Conservation (phyloP, 2,888 invertebrate species). For the Leptinotarsa haldemani region DNA sequence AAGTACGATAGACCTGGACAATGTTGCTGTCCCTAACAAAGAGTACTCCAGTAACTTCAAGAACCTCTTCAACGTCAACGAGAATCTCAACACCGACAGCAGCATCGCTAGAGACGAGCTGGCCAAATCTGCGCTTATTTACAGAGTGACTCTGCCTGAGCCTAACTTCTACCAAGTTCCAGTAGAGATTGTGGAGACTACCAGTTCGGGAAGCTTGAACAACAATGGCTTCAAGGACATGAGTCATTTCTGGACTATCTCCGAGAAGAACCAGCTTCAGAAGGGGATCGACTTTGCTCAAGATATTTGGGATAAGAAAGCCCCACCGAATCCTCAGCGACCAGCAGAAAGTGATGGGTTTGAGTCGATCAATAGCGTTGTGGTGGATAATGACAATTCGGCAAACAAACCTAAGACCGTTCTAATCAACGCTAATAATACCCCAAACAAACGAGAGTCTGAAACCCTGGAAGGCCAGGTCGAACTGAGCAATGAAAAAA, state of each 20-base stretch:
- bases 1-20: constrained; percentile 22
- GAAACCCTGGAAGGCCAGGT: constrained; percentile 25
- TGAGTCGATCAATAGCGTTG: constrained; percentile 45
- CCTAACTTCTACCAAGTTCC: constrained; percentile 14
- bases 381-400: constrained; percentile 37
- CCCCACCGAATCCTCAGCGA: constrained; percentile 4
- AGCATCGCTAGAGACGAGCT: constrained; percentile 36
- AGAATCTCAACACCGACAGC: constrained; percentile 44
- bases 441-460: constrained; percentile 27
- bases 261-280: constrained; percentile 43
- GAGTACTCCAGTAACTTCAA: constrained; percentile 38
- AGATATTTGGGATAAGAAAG: constrained; percentile 25
- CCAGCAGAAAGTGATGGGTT: constrained; percentile 38
- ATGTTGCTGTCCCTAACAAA: constrained; percentile 19
- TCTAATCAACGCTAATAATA: background rate
- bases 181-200: background rate
- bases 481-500: background rate
- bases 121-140: constrained; percentile 30
- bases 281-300: constrained; percentile 43
- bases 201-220: constrained; percentile 25
- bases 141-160: constrained; percentile 37
- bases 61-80: constrained; percentile 44
- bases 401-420: background rate
- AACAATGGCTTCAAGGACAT: constrained; percentile 44
- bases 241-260: constrained; percentile 43